Percentiles rank a stretch among this genome's conserved stretches.
phyloP scores from a whole-genome alignment of 2,888 invertebrate genomes.

The Drosophila multiciliata region DNA sequence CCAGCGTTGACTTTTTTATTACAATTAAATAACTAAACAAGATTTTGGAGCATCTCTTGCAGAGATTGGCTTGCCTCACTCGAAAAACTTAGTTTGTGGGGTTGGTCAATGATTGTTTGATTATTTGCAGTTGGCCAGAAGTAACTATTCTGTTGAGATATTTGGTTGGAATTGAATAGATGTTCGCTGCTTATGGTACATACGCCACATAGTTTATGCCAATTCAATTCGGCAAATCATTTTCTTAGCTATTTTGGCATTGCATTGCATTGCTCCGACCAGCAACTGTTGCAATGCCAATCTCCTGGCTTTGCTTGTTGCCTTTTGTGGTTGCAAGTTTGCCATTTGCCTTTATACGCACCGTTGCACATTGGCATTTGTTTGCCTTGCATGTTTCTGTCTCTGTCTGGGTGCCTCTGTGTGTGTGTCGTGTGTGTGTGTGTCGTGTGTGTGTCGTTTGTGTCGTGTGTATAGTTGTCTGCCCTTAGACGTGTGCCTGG shows the following conservation, averaged over 20 bases:
- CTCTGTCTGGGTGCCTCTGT: conserved; percentile 10
- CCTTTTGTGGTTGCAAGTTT: conserved; percentile 68
- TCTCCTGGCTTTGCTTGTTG: conserved; percentile 29
- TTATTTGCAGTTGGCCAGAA: not conserved
- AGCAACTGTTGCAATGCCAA: conserved; percentile 19
- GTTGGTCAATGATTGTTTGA: not conserved
- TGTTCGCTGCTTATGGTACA: not conserved
- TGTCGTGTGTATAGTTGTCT: conserved; percentile 20
- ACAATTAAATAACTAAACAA: conserved; percentile 20
- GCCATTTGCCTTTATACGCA: conserved; percentile 70
- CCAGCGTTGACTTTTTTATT: conserved; percentile 30
- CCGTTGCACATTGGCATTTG: conserved; percentile 71
- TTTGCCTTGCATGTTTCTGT: conserved; percentile 37
- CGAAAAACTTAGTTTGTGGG: no score
- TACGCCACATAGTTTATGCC: conserved; percentile 24
- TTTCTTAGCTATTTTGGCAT: conserved; percentile 30
- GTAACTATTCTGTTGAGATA: not conserved
- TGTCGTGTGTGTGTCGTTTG: not conserved
- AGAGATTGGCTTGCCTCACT: not conserved
- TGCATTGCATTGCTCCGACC: conserved; percentile 18
- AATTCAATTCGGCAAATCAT: conserved; percentile 50
- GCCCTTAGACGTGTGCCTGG: conserved; percentile 27
- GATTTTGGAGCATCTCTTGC: conserved; percentile 10
- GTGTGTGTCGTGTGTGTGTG: conserved; percentile 13
- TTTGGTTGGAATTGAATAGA: not conserved